Percentiles rank a stretch among this genome's conserved stretches.
phyloP scores from a whole-genome alignment of 2,888 invertebrate genomes.

The Tipula confusa region DNA sequence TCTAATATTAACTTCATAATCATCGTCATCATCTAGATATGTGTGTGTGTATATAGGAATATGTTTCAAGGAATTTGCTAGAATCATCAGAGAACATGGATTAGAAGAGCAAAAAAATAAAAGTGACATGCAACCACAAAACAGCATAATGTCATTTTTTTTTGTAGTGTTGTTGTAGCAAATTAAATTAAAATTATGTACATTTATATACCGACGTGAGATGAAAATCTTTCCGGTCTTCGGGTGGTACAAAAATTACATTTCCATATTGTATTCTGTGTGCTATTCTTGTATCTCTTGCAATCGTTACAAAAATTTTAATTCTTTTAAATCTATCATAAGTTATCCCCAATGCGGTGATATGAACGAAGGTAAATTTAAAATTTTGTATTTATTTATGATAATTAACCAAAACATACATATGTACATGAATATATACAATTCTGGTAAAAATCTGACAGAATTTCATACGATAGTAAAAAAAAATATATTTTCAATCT shows the following conservation, averaged over 20 bases:
- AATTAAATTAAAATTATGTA: neutral
- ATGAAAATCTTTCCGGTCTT: neutral
- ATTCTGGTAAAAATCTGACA: constrained; percentile 7
- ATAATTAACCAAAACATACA: neutral
- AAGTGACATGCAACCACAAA: neutral
- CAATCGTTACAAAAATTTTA: neutral
- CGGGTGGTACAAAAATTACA: neutral
- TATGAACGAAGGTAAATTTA: neutral
- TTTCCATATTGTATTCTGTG: neutral
- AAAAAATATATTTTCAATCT: neutral
- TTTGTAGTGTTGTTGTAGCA: no score
- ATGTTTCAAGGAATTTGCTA: no score
- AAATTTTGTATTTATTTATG: neutral
- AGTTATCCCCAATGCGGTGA: neutral
- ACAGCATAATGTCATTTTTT: neutral
- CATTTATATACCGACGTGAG: neutral
- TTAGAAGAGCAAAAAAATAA: neutral
- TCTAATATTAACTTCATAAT: no score
- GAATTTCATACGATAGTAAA: neutral
- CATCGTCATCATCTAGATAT: no score
- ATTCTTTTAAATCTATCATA: neutral
- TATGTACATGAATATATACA: neutral
- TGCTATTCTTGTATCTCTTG: neutral
- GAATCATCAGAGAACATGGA: neutral
- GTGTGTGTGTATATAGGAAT: no score